Evolutionary conservation across 2,888 invertebrate genomes (phyloP), one percentile per base, ranked within the genome.

Genomic region (Chelonus formosanus): DNA sequence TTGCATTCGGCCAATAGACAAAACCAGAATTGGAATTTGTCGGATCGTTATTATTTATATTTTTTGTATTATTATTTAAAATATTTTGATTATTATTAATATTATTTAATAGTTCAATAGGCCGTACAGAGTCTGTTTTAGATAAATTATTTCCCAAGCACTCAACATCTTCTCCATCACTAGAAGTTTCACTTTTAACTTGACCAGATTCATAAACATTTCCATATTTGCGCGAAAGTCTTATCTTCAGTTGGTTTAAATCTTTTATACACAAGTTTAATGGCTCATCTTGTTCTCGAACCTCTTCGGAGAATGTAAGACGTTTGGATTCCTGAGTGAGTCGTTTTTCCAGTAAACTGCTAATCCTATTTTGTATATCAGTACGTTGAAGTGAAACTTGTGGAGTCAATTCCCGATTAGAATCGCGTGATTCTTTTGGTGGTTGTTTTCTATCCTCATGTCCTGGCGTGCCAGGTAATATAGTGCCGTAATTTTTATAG

Each of bases 401-500:
- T 50, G 72, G 76, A 6, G 69, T 64, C 40, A 75, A 70, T 10
- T 75, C 74, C 31, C 73, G 73, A 10, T 67, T 52, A 6, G 31
- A 53, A 0, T 80, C 78, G 5, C 72, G 60, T 6, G 40, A 60
- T 32, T 67, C 65, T 8, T 67, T 63, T 3, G 57, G 63, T 20
- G 45, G 67, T 54, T 74, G 74, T 44, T 73, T 78, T n/a, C 81
- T 69, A 47, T 85, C 84, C 48, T 87, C 86, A 47, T 86, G 84
- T 10, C 87, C 86, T 0, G 92, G 92, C 5, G 91, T 91, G 0
- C 92, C 92, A 0, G 93, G 93, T 58, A 93, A 89, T 8, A 94
- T 92, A 0, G 94, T 95, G 3, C 95, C 95, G 80, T 95, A 95
- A 82, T 95, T 95, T 81, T 95, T 95, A 78, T 95, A 95, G 73